Base-by-base conservation (phyloP, 2,113 vertebrate species). In the Gymnarchus niloticus region DNA sequence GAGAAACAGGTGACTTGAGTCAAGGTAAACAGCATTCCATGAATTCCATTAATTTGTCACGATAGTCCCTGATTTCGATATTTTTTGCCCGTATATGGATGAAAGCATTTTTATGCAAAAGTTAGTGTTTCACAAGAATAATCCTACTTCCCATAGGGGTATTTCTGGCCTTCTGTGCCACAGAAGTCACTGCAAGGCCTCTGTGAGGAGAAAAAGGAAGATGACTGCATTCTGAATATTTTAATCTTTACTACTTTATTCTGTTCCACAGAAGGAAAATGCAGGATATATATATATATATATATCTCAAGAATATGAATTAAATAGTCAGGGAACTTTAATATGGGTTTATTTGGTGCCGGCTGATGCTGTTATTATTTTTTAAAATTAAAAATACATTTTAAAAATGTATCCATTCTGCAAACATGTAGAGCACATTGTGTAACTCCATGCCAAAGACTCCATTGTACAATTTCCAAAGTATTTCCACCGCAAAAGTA, bases 21-120 rank as follows among this genome's bases (percentile, higher is more conserved):
- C 33, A 37, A 73, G 33, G 65, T 33, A 73, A 73, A 41, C 65
- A 37, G 33, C 12, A 2, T n/a, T n/a, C 0, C 12, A 6, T 17
- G 12, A 1, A 41, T 7, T 69, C 14, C 25, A 37, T 69, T 69
- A 33, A 37, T 37, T 37, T 5, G 1, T 69, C 6, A 41, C 33
- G 17, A 37, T 73, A 73, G 65, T 73, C 33, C 65, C 7, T 10
- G 61, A 37, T 41, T 73, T 69, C 19, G 14, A 69, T 73, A 37
- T 19, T 41, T n/a, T 41, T 17, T 73, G 65, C 65, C 41, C 5
- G 33, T 73, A 17, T 73, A 41, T 37, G 14, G 33, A 73, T 73
- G 65, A 73, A 73, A 73, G 65, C 65, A 73, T 73, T 69, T 69
- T 69, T 69, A 69, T 69, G 61, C 28, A 69, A 69, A 69, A 69